These are phyloP conservation scores for Tapera naevia DNA, from an alignment of 2,797 vertebrate genomes.

Conservation along the genomic window DNA sequence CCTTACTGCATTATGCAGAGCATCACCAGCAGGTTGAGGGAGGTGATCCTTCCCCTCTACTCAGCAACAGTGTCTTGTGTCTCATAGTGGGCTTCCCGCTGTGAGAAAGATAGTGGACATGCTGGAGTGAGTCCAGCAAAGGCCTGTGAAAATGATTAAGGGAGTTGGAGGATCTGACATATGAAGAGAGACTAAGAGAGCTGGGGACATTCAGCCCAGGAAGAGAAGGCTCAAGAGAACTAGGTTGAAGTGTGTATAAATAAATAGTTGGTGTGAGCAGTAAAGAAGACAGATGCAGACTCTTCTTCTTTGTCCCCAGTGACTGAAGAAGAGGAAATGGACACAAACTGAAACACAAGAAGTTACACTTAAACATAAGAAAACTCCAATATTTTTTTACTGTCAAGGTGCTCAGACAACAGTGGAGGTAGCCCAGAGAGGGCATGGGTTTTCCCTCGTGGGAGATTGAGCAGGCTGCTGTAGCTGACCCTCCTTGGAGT, in stretches of 20 bases:
- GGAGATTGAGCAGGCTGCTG: background rate
- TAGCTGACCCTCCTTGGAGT: background rate
- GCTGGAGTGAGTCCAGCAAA: background rate
- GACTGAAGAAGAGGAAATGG: background rate
- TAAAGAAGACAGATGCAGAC: background rate
- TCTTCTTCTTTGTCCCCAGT: background rate
- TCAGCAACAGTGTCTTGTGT: background rate
- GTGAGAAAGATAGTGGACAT: background rate
- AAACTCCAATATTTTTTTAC: background rate
- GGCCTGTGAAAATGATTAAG: background rate
- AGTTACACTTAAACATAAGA: background rate
- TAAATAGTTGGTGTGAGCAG: background rate
- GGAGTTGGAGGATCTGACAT: background rate
- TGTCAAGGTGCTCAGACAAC: background rate
- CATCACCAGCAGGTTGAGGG: background rate
- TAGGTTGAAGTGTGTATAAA: background rate
- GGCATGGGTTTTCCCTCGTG: background rate
- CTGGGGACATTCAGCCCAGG: background rate
- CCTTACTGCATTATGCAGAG: background rate
- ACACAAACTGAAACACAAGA: background rate
- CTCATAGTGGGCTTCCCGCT: background rate
- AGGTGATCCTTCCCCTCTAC: background rate
- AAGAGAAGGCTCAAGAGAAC: background rate
- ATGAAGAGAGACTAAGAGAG: background rate
- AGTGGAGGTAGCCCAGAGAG: background rate